Evolutionary conservation across 2,888 invertebrate species (phyloP), one percentile per base, ranked within the genome.

Genomic region (Heliconius hortense): DNA sequence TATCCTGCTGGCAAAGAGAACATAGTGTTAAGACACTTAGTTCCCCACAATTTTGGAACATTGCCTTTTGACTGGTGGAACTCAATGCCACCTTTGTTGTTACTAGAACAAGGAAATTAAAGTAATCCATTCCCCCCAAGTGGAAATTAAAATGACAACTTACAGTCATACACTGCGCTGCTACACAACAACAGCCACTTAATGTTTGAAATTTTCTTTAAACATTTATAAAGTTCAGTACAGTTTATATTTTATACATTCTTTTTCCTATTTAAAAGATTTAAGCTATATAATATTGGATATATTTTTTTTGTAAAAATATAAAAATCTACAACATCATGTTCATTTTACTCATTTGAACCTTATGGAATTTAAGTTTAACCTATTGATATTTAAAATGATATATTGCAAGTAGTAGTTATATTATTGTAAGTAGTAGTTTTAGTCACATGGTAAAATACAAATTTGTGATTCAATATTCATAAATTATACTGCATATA

Each of bases 291-390:
- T 24, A 39, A 39, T 64, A 1, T 21, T 11, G 39, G 66, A 7
- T 1, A n/a, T 35, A 24, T 24, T 64, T n/a, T 43, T 39, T 43
- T 39, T n/a, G 13, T 66, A 66, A 66, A 39, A 66, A 66, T 21
- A 66, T 66, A 43, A 39, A 24, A 43, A 35, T 13, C 64, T 64
- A 64, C 35, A 64, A n/a, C n/a, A n/a, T 39, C 13, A 63, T 63
- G 21, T 63, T 63, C 31, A 39, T 39, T 64, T 39, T 24, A 64
- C 39, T 35, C 13, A 64, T 39, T 64, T 39, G 7, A 64, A 26
- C 35, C n/a, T 64, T 39, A 64, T 2, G 1, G 21, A 35, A 64
- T 64, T 39, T 31, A 31, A 7, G 21, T 31, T n/a, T 56, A 56
- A 56, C 24, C 24, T 59, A 59, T 24, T 24, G n/a, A 59, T 59